These are phyloP conservation scores for Oscheius onirici DNA, from an alignment of 2,888 invertebrate genomes.

Conservation along the genomic window DNA sequence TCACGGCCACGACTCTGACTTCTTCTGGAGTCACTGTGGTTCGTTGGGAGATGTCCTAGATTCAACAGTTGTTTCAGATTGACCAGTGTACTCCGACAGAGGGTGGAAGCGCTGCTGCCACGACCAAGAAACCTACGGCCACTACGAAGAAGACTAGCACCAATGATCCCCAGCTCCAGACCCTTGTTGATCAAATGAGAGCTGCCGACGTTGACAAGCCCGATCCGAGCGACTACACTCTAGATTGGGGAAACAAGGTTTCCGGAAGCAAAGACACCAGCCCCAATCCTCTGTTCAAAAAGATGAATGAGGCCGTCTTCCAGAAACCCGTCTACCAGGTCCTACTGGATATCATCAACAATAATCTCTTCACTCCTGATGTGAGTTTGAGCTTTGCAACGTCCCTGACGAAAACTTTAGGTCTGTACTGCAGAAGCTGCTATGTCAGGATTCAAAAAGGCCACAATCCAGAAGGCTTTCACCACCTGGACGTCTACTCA, in stretches of 20 bases:
- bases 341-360: conserved; percentile 59
- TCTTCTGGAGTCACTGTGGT: conserved; percentile 4
- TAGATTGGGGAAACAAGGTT: conserved; percentile 64
- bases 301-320: conserved; percentile 64
- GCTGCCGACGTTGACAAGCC: conserved; percentile 62
- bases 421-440: conserved; percentile 63
- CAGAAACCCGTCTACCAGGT: conserved; percentile 60
- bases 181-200: conserved; percentile 62
- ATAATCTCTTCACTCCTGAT: conserved; percentile 59
- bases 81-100: conserved; percentile 17
- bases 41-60: background rate
- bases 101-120: conserved; percentile 34
- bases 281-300: conserved; percentile 52
- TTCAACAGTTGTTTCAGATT: conserved; percentile 23
- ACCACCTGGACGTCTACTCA: conserved; percentile 59
- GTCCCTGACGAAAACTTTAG: conserved; percentile 32
- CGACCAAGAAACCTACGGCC: conserved; percentile 40
- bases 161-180: conserved; percentile 44
- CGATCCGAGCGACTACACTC: conserved; percentile 44
- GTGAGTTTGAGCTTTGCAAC: conserved; percentile 33
- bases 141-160: conserved; percentile 7
- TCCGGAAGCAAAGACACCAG: conserved; percentile 46
- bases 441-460: conserved; percentile 58
- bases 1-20: background rate
- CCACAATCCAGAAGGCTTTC: conserved; percentile 54